Percentiles rank a stretch among this genome's conserved stretches.
These are phyloP conservation scores for Diachasma alloeum DNA, from an alignment of 1,140 invertebrate genomes.

Conservation along the genomic window DNA sequence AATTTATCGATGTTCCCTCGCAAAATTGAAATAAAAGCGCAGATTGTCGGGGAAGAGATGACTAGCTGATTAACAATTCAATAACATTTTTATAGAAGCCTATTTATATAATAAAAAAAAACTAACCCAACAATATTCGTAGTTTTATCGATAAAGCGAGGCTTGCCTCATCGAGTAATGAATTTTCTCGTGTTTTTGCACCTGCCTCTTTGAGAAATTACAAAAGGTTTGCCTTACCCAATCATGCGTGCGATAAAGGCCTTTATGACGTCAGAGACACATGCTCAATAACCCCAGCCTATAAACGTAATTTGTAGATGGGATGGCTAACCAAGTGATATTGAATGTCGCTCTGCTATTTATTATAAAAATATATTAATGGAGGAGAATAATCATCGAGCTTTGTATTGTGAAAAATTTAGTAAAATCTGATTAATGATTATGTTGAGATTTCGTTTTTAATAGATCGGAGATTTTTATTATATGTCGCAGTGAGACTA, in stretches of 20 bases:
- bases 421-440: no score
- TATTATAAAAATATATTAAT: background rate
- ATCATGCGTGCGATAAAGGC: conserved; percentile 56
- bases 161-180: background rate
- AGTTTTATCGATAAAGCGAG: background rate
- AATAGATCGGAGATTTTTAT: no score
- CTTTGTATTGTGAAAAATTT: no score
- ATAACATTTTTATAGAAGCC: background rate
- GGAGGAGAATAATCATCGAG: no score
- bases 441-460: no score
- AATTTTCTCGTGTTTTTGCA: conserved; percentile 20
- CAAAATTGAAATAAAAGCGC: no score
- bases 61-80: background rate
- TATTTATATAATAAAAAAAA: background rate
- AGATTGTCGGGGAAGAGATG: no score
- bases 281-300: conserved; percentile 53
- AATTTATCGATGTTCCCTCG: no score
- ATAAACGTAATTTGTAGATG: conserved; percentile 37
- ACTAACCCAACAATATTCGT: background rate
- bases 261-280: conserved; percentile 59
- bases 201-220: conserved; percentile 38
- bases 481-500: no score
- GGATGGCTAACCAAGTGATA: conserved; percentile 9
- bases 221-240: conserved; percentile 56
- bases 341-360: background rate